Conservation (phyloP, 2,797 vertebrate genomes). For the Pseudopleuronectes americanus region DNA sequence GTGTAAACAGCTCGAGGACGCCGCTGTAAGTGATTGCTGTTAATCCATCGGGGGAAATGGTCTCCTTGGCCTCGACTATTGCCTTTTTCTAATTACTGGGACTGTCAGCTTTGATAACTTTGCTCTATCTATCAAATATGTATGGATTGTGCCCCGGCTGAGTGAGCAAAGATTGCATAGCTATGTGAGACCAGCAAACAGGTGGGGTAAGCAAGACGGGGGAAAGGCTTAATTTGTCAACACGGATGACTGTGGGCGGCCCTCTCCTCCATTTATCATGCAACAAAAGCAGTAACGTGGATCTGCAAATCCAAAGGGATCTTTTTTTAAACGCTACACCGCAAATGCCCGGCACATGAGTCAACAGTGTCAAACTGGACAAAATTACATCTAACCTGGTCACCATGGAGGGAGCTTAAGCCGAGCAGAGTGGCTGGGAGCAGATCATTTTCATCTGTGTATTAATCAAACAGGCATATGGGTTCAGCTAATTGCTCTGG, state of each 20-base stretch:
- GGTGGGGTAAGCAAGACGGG: constrained; percentile 42
- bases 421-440: constrained; percentile 43
- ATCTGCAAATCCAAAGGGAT: constrained; percentile 28
- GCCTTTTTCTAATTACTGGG: constrained; percentile 79
- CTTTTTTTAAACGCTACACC: constrained; percentile 15
- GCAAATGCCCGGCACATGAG: constrained; percentile 13
- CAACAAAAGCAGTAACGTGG: constrained; percentile 18
- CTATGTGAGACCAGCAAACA: constrained; percentile 53
- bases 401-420: constrained; percentile 21
- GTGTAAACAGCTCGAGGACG: constrained; percentile 64
- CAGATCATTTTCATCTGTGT: constrained; percentile 75
- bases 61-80: constrained; percentile 55
- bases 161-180: constrained; percentile 54
- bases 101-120: constrained; percentile 78
- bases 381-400: constrained; percentile 44
- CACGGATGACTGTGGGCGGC: constrained; percentile 36
- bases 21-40: constrained; percentile 58
- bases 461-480: constrained; percentile 83
- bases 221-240: constrained; percentile 50
- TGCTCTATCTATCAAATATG: constrained; percentile 69
- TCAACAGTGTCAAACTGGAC: constrained; percentile 10
- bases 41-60: constrained; percentile 79
- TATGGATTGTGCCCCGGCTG: constrained; percentile 58
- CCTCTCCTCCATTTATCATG: constrained; percentile 44
- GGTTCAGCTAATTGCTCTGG: constrained; percentile 80